These are phyloP conservation scores for Ceratina australensis DNA, from an alignment of 1,140 invertebrate species.

Conservation along the genomic window DNA sequence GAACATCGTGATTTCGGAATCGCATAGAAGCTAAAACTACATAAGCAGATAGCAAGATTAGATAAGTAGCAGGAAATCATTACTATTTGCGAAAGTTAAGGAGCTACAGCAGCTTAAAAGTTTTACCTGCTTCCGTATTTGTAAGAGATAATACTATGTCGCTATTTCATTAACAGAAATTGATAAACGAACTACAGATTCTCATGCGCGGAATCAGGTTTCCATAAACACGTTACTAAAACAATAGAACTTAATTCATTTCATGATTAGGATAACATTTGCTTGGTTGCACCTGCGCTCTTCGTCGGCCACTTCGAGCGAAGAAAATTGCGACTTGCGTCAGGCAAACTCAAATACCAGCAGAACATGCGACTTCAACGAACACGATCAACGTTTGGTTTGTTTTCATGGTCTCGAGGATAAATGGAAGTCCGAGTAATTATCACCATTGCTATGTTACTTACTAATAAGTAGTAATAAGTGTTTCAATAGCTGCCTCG, in stretches of 20 bases:
- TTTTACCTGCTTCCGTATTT: slow-evolving; percentile 24
- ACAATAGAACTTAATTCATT: neutral
- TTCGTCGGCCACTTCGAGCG: slow-evolving; percentile 3
- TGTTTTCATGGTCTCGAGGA: slow-evolving; percentile 61
- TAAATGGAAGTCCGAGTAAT: slow-evolving; percentile 58
- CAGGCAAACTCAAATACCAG: neutral
- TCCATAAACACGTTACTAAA: neutral
- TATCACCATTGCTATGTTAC: slow-evolving; percentile 7
- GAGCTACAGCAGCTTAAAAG: neutral
- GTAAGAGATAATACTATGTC: slow-evolving; percentile 2
- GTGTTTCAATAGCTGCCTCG: neutral
- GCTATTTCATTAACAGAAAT: neutral
- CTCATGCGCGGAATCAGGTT: neutral
- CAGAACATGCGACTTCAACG: slow-evolving; percentile 50
- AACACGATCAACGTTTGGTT: slow-evolving; percentile 53
- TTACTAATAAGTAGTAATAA: neutral
- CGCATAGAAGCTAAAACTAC: neutral
- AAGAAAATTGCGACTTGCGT: slow-evolving; percentile 48
- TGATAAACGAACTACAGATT: neutral
- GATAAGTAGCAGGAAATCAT: neutral
- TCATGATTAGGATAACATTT: neutral
- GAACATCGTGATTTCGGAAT: neutral
- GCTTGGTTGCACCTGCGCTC: too few relatives aligned
- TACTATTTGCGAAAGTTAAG: neutral
- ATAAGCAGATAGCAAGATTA: slow-evolving; percentile 6